Percentiles rank a stretch among this genome's conserved stretches.
Conservation (phyloP, 2,113 vertebrate genomes). For the cattle (Bos taurus) region ARS-UCD2.0 NC_037357.1:56726501-56727000, state of each 20-base stretch:
- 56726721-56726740: not conserved
- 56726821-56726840: not conserved
- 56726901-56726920: not conserved
- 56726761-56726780: not conserved
- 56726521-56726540: not conserved
- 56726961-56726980: not conserved
- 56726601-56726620: not conserved
- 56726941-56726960: not conserved
- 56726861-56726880: constrained; percentile 12
- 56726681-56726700: not conserved
- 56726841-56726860: not conserved
- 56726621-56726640: not conserved
- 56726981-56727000: constrained; percentile 23
- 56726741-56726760: not conserved
- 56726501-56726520: not conserved
- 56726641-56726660: not conserved
- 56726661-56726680: constrained; percentile 12
- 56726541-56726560: not conserved
- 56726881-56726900: constrained; percentile 28
- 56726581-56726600: not conserved
- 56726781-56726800: not conserved
- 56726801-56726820: not conserved
- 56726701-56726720: not conserved
- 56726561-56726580: constrained; percentile 18
- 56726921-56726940: constrained; percentile 16